A percentile compares a stretch with the other conserved stretches of the same genome.
Conservation (phyloP, 2,113 vertebrate species). For the Taxidea taxus region DNA sequence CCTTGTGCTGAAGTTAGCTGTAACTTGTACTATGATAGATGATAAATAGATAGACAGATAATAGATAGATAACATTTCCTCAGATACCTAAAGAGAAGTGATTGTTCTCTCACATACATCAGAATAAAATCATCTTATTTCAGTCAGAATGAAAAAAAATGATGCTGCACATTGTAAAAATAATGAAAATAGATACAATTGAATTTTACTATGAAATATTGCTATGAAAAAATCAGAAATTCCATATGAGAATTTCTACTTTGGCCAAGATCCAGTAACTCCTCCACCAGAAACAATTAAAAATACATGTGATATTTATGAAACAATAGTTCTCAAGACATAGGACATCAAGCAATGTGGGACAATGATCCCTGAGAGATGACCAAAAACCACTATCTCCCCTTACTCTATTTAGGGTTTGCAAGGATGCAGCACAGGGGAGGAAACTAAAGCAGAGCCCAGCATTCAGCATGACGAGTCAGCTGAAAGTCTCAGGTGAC, state of each 20-base stretch:
- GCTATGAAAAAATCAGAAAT: neutral
- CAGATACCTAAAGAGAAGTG: neutral
- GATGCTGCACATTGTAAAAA: neutral
- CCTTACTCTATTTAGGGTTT: neutral
- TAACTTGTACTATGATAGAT: neutral
- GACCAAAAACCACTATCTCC: neutral
- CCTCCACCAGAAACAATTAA: neutral
- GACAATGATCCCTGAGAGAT: neutral
- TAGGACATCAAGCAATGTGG: neutral
- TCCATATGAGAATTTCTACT: neutral
- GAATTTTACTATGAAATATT: neutral
- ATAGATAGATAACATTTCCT: neutral
- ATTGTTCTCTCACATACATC: neutral
- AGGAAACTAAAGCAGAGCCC: neutral
- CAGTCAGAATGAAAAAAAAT: neutral
- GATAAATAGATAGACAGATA: neutral
- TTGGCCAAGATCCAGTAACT: neutral
- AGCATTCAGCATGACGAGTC: neutral
- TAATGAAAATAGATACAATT: neutral
- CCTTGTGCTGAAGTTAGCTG: neutral
- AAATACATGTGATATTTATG: neutral
- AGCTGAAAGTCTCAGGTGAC: neutral
- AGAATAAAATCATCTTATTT: neutral
- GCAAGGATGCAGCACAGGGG: too few relatives aligned
- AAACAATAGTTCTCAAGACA: neutral